Conservation (phyloP, 2,797 vertebrate genomes). For the Euthynnus affinis region DNA sequence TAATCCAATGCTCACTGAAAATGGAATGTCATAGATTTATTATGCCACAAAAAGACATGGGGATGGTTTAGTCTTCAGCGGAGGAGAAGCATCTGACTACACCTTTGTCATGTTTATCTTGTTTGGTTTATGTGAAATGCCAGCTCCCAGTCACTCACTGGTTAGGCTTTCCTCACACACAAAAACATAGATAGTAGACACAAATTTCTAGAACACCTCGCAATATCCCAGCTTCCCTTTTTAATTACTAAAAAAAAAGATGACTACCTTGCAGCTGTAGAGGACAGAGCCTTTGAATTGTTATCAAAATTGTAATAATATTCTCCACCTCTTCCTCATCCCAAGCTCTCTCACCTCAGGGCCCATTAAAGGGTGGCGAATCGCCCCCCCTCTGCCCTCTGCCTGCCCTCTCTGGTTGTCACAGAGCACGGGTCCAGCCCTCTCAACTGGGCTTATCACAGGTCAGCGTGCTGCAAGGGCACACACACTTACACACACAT, state of each 20-base stretch:
- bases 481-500: conserved; percentile 43
- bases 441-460: conserved; percentile 90
- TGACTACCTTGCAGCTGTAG: conserved; percentile 82
- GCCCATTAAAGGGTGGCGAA: conserved; percentile 82
- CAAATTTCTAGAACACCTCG: not conserved
- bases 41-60: not conserved
- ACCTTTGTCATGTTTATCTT: no score
- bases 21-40: not conserved
- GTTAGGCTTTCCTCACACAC: conserved; percentile 86
- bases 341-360: conserved; percentile 26
- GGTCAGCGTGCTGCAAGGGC: conserved; percentile 88
- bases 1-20: conserved; percentile 4
- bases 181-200: not conserved
- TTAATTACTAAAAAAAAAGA: conserved; percentile 32
- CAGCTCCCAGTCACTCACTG: conserved; percentile 86
- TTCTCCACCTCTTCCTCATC: conserved; percentile 18
- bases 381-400: conserved; percentile 79
- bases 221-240: not conserved
- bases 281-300: conserved; percentile 69
- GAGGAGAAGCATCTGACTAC: not conserved
- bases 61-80: not conserved
- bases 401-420: conserved; percentile 65
- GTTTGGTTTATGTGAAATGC: conserved; percentile 3
- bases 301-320: conserved; percentile 34
- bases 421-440: conserved; percentile 63